Conservation (phyloP, 2,888 invertebrate genomes). For the Idaea aversata region DNA sequence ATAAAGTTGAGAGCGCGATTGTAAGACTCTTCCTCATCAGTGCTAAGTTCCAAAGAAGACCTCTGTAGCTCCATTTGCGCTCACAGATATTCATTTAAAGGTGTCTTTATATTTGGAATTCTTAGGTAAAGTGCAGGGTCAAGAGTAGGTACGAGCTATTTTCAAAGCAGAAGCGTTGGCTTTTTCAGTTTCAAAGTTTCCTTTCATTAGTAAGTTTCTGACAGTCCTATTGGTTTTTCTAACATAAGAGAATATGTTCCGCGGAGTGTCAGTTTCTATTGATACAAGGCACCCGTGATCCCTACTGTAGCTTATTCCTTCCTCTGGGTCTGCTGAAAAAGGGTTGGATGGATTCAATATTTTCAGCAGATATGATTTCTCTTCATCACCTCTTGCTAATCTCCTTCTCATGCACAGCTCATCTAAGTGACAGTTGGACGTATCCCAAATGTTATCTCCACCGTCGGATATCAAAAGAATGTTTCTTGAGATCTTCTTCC, state of each 20-base stretch:
- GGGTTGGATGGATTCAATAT: conserved; percentile 6
- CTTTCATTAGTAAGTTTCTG: too few relatives aligned
- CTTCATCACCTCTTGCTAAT: background rate
- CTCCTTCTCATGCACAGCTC: conserved; percentile 6
- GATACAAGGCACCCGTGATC: conserved; percentile 5
- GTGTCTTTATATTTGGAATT: too few relatives aligned
- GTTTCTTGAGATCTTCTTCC: conserved; percentile 5
- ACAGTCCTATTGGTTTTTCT: too few relatives aligned
- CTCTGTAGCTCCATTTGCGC: too few relatives aligned
- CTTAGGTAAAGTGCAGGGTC: too few relatives aligned
- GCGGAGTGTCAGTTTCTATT: conserved; percentile 1
- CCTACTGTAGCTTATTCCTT: conserved; percentile 6
- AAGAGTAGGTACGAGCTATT: too few relatives aligned
- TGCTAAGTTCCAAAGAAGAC: too few relatives aligned
- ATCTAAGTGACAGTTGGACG: conserved; percentile 7
- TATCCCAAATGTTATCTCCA: conserved; percentile 6
- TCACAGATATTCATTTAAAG: too few relatives aligned
- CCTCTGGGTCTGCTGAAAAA: conserved; percentile 3
- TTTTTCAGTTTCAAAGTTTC: too few relatives aligned
- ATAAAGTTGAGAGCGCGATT: too few relatives aligned
- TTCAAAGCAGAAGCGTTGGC: too few relatives aligned
- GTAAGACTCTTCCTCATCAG: too few relatives aligned
- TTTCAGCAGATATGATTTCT: background rate
- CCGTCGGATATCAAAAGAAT: conserved; percentile 8
- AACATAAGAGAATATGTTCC: background rate